Evolutionary conservation across 2,113 vertebrate species (phyloP).

Genomic region (Zeus faber): DNA sequence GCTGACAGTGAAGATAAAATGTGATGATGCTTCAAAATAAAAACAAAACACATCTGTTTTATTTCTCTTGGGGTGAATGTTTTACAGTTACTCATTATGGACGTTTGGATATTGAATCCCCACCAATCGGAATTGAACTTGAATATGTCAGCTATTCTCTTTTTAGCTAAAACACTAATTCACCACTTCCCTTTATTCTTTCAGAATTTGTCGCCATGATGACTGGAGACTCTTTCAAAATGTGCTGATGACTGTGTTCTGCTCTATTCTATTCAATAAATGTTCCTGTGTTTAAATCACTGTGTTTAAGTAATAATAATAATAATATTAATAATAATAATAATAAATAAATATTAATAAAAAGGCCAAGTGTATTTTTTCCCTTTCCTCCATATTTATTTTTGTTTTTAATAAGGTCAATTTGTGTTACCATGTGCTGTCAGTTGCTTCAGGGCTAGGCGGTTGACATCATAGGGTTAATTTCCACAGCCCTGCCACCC

Average conservation of each 20-base stretch:
- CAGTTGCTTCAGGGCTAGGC: not conserved
- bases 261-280: not conserved
- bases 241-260: slow-evolving; percentile 43
- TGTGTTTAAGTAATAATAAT: slow-evolving; percentile 8
- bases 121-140: too few relatives aligned
- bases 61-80: too few relatives aligned
- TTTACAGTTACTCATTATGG: too few relatives aligned
- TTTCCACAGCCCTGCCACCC: slow-evolving; percentile 59
- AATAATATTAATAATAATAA: slow-evolving; percentile 2
- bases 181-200: slow-evolving; percentile 29
- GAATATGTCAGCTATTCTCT: too few relatives aligned
- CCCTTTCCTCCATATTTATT: too few relatives aligned
- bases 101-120: too few relatives aligned
- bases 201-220: slow-evolving; percentile 73
- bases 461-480: slow-evolving; percentile 69
- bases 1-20: too few relatives aligned
- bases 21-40: too few relatives aligned
- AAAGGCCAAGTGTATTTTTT: too few relatives aligned
- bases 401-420: not conserved
- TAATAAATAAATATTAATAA: too few relatives aligned
- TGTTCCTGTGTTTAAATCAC: not conserved
- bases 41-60: too few relatives aligned
- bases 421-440: not conserved
- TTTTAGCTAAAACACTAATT: too few relatives aligned
- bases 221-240: slow-evolving; percentile 73